Conservation (phyloP, 2,113 vertebrate genomes). For the Naja naja region DNA sequence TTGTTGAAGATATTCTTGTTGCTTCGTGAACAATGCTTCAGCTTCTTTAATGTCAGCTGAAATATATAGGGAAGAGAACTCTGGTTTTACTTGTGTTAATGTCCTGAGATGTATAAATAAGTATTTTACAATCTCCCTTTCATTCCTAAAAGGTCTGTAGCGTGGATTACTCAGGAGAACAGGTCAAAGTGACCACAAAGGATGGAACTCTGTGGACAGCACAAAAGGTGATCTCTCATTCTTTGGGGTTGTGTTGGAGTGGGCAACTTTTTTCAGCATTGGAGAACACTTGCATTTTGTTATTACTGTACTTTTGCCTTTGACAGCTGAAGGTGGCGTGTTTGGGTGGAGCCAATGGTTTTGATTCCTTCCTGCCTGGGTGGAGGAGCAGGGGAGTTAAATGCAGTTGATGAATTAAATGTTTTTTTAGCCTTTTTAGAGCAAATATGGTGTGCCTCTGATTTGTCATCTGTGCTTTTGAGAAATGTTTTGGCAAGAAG, state of each 20-base stretch:
- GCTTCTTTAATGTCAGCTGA: not conserved
- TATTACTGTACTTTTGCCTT: not conserved
- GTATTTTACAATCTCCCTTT: not conserved
- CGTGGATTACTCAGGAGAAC: slow-evolving; percentile 88
- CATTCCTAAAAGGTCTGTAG: slow-evolving; percentile 71
- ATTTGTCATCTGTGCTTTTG: not conserved
- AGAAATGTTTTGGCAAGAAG: not conserved
- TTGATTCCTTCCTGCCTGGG: too few species aligned
- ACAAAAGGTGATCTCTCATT: slow-evolving; percentile 80
- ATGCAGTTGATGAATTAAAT: not conserved
- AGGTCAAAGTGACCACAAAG: slow-evolving; percentile 78
- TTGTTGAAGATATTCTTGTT: not conserved
- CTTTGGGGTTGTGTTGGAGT: not conserved
- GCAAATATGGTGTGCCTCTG: not conserved
- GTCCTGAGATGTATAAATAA: not conserved
- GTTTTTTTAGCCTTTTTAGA: not conserved
- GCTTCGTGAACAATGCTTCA: not conserved
- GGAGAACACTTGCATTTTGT: not conserved
- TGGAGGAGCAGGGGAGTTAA: not conserved
- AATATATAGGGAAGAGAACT: not conserved
- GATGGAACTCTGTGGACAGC: slow-evolving; percentile 80
- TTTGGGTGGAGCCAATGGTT: not conserved
- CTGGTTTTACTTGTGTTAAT: not conserved
- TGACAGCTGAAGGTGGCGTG: not conserved
- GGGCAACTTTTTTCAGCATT: not conserved